Percentiles rank a stretch among this genome's conserved stretches.
Evolutionary conservation across 2,113 vertebrate genomes (phyloP).

Genomic region (Casuarius casuarius): DNA sequence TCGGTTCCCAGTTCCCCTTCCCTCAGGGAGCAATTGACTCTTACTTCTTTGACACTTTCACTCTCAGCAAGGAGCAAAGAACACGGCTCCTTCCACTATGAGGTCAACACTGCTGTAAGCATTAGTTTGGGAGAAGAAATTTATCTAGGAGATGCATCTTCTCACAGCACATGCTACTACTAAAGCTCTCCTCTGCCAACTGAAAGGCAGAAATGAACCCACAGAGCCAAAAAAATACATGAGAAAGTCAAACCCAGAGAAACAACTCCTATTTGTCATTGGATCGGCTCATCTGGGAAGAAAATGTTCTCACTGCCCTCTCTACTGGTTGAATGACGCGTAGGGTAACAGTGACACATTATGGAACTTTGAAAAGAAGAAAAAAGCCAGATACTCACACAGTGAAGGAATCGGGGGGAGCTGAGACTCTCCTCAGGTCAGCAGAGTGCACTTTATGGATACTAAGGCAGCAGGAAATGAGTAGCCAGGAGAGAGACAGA

Average conservation of each 20-base stretch:
- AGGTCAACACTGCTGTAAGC: neutral
- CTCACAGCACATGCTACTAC: too few relatives aligned
- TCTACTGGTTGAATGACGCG: neutral
- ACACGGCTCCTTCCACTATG: neutral
- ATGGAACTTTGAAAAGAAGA: neutral
- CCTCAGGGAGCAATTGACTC: neutral
- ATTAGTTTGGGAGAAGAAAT: neutral
- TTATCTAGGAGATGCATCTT: neutral
- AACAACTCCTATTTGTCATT: neutral
- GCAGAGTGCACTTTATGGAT: slow-evolving; percentile 97
- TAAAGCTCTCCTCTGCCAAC: neutral
- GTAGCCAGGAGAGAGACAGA: slow-evolving; percentile 76
- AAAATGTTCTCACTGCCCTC: neutral
- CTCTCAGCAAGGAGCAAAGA: too few relatives aligned
- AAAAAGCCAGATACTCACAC: slow-evolving; percentile 89
- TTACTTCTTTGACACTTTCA: neutral
- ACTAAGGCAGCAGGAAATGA: slow-evolving; percentile 85
- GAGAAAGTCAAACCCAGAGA: neutral
- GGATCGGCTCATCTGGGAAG: neutral
- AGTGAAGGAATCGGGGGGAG: slow-evolving; percentile 98
- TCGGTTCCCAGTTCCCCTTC: neutral
- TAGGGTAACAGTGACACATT: neutral
- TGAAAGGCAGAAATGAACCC: neutral
- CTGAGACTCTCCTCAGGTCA: slow-evolving; percentile 97
- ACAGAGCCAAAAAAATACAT: neutral